Conservation (phyloP, 2,113 vertebrate species). For the Conger conger region DNA sequence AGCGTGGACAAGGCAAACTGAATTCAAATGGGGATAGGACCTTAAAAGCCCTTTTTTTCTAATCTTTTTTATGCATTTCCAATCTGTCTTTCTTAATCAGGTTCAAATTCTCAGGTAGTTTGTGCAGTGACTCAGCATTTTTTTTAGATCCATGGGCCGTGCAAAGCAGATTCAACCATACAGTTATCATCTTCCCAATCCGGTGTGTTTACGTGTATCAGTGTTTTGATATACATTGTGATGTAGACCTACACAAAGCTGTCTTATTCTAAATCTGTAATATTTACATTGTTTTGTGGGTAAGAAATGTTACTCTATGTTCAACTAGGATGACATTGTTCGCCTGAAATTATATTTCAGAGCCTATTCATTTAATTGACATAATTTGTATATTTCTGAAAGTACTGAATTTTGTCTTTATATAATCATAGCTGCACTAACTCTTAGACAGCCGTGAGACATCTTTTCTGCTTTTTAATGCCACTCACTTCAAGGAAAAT, state of each 20-base stretch:
- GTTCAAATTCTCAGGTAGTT: too few species aligned
- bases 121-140: too few species aligned
- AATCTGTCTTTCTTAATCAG: too few species aligned
- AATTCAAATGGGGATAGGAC: not conserved
- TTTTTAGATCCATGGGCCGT: not conserved
- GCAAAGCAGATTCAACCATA: not conserved
- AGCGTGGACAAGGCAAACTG: not conserved
- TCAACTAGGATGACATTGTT: too few species aligned
- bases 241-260: not conserved
- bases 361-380: not conserved
- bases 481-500: not conserved
- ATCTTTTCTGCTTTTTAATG: not conserved
- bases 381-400: conserved; percentile 4
- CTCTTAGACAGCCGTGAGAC: not conserved
- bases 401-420: conserved; percentile 13
- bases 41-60: not conserved
- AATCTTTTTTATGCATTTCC: not conserved
- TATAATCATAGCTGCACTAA: conserved; percentile 14
- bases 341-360: not conserved
- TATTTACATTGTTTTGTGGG: not conserved
- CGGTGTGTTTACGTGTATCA: not conserved
- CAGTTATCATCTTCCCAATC: not conserved
- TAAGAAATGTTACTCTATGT: not conserved
- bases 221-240: not conserved
- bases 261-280: not conserved